Evolutionary conservation across 2,113 vertebrate species (phyloP).

Genomic region (Lutjanus erythropterus): DNA sequence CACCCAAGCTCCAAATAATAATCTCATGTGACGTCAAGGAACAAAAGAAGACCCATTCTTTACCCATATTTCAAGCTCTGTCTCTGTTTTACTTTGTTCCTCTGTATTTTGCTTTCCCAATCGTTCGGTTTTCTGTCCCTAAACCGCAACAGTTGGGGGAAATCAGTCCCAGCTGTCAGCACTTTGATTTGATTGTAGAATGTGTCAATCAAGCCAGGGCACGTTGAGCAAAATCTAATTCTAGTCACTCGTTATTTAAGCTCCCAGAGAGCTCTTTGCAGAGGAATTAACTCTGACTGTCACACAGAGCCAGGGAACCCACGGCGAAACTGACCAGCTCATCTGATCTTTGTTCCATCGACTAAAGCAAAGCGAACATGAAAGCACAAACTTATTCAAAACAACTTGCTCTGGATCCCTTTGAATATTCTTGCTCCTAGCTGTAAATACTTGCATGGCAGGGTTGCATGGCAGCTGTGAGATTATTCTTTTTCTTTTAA

Average conservation of each 20-base stretch:
- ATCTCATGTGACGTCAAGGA: conserved; percentile 43
- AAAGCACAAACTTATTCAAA: conserved; percentile 70
- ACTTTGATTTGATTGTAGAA: conserved; percentile 83
- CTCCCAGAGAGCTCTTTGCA: conserved; percentile 53
- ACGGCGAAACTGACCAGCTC: conserved; percentile 63
- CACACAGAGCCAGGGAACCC: conserved; percentile 39
- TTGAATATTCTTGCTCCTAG: conserved; percentile 63
- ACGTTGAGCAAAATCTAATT: conserved; percentile 74
- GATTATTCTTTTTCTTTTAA: conserved; percentile 26
- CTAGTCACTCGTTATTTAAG: conserved; percentile 74
- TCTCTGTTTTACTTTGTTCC: conserved; percentile 53
- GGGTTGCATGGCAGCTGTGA: conserved; percentile 55
- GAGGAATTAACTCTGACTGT: conserved; percentile 68
- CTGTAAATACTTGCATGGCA: conserved; percentile 63
- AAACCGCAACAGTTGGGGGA: conserved; percentile 78
- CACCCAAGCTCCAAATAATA: conserved; percentile 46
- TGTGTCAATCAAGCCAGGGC: conserved; percentile 77
- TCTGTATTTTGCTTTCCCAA: conserved; percentile 65
- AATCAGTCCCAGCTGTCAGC: conserved; percentile 82
- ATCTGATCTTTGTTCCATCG: conserved; percentile 68
- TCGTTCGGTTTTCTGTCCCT: conserved; percentile 57
- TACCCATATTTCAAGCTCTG: conserved; percentile 29
- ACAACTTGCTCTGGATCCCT: conserved; percentile 63
- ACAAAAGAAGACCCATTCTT: conserved; percentile 36
- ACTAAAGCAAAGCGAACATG: conserved; percentile 61